Evolutionary conservation across 30 jellyfish, hydroid and myxozoan genomes (phyloP), one percentile per base, ranked within the genome.

Genomic region (Aurelia sp.): DNA sequence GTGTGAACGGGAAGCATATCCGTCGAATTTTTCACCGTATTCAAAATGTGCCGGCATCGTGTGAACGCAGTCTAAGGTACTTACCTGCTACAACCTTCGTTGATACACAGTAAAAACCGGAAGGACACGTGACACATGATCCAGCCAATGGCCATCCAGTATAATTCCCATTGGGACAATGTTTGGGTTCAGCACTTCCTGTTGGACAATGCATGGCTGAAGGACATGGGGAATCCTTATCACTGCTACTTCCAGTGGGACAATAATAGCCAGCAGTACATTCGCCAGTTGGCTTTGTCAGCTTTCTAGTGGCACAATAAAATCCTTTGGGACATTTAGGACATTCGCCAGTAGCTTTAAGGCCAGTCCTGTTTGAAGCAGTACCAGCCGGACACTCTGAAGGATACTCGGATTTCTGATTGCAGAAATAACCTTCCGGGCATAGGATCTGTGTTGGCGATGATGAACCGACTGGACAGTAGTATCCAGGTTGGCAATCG

Each of bases 131-230:
- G 18, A 60, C 74, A 57, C 99, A 94, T 10, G 84, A 65, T 31
- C 85, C 60, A 8, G 99, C 99, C 73, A 33, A 59, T 21, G 87
- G 91, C 97, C 96, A 82, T 52, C 92, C 89, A 17, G 99, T 94
- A 82, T 94, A 94, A 59, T 83, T 86, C 16, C 99, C 99, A 48
- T 94, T 96, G 13, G 91, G 81, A 52, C 99, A 94, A 58, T 65
- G 40, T 20, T 72, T 66, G 21, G 99, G 99, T 64, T 67, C 94
- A 21, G 94, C 89, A 67, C 97, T 94, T 5, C 97, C 97, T 13
- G 71, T 41, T 5, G 99, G 99, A 70, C 99, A 94, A 35, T 88
- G 94, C 97, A 88, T 83, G 8, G 97, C 99, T n/a, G 97, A 84
- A 33, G 97, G 97, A 66, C 99, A 94, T 5, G 69, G 69, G 7